These are phyloP conservation scores for Poeciliopsis prolifica DNA, from an alignment of 2,113 vertebrate species.

Conservation along the genomic window DNA sequence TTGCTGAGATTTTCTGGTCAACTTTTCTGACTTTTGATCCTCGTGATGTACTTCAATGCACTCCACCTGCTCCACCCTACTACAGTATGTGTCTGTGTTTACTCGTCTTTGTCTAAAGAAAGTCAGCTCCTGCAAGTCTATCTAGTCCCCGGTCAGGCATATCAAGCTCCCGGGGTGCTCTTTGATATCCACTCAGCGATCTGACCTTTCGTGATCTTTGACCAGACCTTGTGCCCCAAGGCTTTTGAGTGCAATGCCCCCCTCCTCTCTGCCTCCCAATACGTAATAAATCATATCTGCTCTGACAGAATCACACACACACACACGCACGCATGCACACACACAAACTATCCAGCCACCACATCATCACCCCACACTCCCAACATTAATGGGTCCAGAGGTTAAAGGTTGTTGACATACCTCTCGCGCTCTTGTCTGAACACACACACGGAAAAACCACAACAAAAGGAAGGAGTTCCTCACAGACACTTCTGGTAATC, in stretches of 20 bases:
- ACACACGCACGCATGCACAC: not conserved
- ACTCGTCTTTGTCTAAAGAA: conserved; percentile 62
- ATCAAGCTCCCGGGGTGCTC: conserved; percentile 75
- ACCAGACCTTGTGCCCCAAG: conserved; percentile 62
- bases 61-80: conserved; percentile 41
- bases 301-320: conserved; percentile 36
- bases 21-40: conserved; percentile 69
- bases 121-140: conserved; percentile 75
- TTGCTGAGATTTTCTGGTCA: conserved; percentile 51
- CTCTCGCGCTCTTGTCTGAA: conserved; percentile 56
- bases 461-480: conserved; percentile 26
- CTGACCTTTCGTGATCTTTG: conserved; percentile 72
- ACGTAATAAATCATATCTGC: conserved; percentile 85
- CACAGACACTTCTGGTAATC: conserved; percentile 3
- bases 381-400: conserved; percentile 65
- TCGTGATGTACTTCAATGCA: conserved; percentile 36
- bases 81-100: conserved; percentile 40
- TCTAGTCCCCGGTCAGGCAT: conserved; percentile 64
- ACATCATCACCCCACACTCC: conserved; percentile 62
- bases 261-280: conserved; percentile 64
- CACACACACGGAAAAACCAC: conserved; percentile 11
- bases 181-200: conserved; percentile 80
- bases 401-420: conserved; percentile 73
- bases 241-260: conserved; percentile 53
- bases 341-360: conserved; percentile 44